A percentile compares a stretch with the other conserved stretches of the same genome.
These are phyloP conservation scores for Leuciscus idus DNA, from an alignment of 2,113 vertebrate species.

Conservation along the genomic window DNA sequence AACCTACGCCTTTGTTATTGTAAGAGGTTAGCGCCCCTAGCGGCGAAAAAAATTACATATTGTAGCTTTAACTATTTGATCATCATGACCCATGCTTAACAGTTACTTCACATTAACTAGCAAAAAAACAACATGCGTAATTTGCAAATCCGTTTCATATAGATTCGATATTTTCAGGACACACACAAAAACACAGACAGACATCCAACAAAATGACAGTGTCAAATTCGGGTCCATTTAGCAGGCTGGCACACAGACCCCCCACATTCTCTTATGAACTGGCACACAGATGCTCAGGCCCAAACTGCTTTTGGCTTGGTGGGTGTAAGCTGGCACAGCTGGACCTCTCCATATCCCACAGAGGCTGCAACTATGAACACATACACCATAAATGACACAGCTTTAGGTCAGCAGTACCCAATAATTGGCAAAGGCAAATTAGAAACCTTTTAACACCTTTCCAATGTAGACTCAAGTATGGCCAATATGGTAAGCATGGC, in stretches of 20 bases:
- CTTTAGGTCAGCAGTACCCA: neutral
- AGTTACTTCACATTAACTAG: neutral
- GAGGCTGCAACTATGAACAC: constrained; percentile 27
- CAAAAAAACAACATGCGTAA: neutral
- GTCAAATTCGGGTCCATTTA: constrained; percentile 48
- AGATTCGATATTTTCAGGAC: neutral
- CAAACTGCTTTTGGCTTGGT: constrained; percentile 53
- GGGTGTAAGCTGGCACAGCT: constrained; percentile 52
- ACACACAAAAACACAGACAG: constrained; percentile 22
- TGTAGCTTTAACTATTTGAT: too few relatives aligned
- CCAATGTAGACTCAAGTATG: neutral
- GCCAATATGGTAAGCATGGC: neutral
- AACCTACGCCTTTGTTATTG: too few relatives aligned
- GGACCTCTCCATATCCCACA: constrained; percentile 51
- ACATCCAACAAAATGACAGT: constrained; percentile 43
- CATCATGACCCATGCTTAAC: neutral
- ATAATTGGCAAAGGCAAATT: neutral
- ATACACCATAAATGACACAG: constrained; percentile 8
- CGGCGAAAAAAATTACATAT: too few relatives aligned
- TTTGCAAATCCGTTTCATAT: neutral
- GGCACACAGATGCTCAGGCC: constrained; percentile 46
- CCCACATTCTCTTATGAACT: constrained; percentile 35
- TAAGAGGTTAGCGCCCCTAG: too few relatives aligned
- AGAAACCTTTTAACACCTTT: neutral
- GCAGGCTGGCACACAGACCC: constrained; percentile 50